These are phyloP conservation scores for Lepus oiostolus DNA, from an alignment of 2,797 vertebrate species.

Conservation along the genomic window DNA sequence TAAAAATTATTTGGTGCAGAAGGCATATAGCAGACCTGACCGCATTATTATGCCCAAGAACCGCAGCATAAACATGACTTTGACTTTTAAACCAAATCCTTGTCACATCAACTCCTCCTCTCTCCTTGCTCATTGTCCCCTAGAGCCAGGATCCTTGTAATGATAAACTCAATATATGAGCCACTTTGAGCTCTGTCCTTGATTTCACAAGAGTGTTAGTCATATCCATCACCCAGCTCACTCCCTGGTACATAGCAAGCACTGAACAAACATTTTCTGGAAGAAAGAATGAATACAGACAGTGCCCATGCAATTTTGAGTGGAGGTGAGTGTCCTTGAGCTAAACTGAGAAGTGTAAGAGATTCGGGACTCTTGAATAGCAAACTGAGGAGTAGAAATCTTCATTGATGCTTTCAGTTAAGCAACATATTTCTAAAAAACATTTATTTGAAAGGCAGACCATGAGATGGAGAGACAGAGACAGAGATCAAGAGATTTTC, in stretches of 20 bases:
- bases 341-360: background rate
- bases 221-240: background rate
- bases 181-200: background rate
- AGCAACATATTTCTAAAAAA: background rate
- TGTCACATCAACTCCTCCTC: background rate
- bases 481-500: too few species aligned
- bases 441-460: too few species aligned
- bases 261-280: constrained; percentile 32
- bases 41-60: background rate
- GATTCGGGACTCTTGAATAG: background rate
- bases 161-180: constrained; percentile 1
- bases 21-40: background rate
- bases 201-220: constrained; percentile 30
- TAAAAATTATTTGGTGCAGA: constrained; percentile 18
- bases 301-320: background rate
- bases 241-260: background rate
- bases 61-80: background rate
- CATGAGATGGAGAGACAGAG: too few species aligned
- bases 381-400: background rate
- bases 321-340: background rate
- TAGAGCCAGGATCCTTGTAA: background rate
- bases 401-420: background rate
- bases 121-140: background rate
- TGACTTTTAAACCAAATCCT: constrained; percentile 53
- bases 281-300: background rate